Evolutionary conservation across 2,797 vertebrate genomes (phyloP).

Genomic region (Alca torda): DNA sequence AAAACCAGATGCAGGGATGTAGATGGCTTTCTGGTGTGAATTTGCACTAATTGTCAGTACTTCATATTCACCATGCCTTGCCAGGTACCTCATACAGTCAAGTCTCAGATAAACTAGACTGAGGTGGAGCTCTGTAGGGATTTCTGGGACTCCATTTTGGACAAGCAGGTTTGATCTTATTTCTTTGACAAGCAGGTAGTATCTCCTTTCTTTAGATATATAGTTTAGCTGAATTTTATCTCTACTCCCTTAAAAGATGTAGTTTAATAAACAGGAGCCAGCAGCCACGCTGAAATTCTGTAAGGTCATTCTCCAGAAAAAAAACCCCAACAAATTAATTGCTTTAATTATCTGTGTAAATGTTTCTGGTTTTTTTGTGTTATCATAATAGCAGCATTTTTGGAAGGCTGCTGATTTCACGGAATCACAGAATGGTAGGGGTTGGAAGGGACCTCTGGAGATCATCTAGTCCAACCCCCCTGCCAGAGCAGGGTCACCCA

Average conservation of each 20-base stretch:
- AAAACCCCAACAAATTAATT: neutral
- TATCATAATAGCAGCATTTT: neutral
- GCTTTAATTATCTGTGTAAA: neutral
- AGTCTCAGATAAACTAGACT: neutral
- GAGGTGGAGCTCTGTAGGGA: neutral
- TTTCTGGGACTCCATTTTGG: neutral
- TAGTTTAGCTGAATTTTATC: neutral
- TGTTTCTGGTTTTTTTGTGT: neutral
- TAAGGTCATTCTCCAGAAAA: neutral
- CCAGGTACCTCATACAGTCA: neutral
- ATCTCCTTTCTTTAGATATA: neutral
- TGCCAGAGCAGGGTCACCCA: neutral
- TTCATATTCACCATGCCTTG: neutral
- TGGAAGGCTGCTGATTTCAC: neutral
- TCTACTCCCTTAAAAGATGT: neutral
- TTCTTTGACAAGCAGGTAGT: neutral
- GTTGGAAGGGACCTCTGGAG: neutral
- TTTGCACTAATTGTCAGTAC: neutral
- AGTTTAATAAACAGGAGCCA: neutral
- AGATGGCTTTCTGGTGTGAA: neutral
- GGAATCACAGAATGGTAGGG: neutral
- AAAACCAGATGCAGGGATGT: neutral
- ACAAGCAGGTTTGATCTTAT: neutral
- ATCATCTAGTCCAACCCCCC: neutral
- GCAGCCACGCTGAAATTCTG: neutral